A percentile compares a stretch with the other conserved stretches of the same genome.
Conservation (phyloP, 2,797 vertebrate genomes). For the Poeciliopsis gracilis region DNA sequence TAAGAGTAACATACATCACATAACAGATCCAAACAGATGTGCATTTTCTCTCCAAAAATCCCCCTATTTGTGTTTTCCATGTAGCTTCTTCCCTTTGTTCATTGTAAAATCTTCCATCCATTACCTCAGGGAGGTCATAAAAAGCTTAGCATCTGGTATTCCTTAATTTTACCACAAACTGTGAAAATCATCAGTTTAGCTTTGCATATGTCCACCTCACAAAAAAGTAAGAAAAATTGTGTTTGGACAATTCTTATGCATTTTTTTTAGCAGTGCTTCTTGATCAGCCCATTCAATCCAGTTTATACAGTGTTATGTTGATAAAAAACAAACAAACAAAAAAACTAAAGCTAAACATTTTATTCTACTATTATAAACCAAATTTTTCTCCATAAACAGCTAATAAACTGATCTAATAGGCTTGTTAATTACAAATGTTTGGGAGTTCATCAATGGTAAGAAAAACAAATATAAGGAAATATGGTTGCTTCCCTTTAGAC, state of each 20-base stretch:
- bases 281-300: neutral
- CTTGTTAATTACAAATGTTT: neutral
- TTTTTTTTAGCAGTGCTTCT: neutral
- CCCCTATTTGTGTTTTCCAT: conserved; percentile 21
- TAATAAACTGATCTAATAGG: neutral
- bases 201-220: neutral
- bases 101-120: conserved; percentile 45
- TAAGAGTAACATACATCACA: neutral
- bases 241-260: neutral
- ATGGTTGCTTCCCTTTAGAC: neutral
- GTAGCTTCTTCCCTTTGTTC: conserved; percentile 19
- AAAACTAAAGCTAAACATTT: neutral
- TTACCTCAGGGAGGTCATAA: conserved; percentile 54
- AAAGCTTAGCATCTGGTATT: conserved; percentile 60
- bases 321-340: neutral
- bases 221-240: neutral
- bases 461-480: neutral
- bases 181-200: conserved; percentile 1
- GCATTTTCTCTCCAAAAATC: conserved; percentile 13
- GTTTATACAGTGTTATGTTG: neutral
- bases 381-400: neutral
- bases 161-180: conserved; percentile 32
- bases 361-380: neutral
- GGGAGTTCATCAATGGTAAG: neutral
- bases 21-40: conserved; percentile 9